Evolutionary conservation across 1,140 invertebrate species (phyloP), one percentile per base, ranked within the genome.

Genomic region (Magallana gigas): DNA sequence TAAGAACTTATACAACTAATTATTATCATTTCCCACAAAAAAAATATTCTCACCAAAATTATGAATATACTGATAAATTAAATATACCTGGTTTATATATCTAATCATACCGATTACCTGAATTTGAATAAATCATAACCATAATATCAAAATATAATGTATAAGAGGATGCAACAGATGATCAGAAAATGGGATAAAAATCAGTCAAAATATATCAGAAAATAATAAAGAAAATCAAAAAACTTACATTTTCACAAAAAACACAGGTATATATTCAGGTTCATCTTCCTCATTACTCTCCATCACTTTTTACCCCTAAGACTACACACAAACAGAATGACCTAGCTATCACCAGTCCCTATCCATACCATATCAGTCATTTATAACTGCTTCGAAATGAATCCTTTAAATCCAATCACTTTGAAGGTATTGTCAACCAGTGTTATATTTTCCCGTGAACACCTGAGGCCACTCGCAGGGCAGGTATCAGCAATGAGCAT

Each of bases 221-320:
- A 48, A 48, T 48, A 23, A 23, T 5, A 48, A 48, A 48, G 2
- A 48, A 48, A 48, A 48, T 2, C 36, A 48, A 62, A 5, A 76
- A 76, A 76, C 68, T 76, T 29, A 76, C 68, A 76, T 76, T 76
- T 76, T 76, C 23, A 76, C 68, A 76, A 76, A 76, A 76, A 76
- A 76, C 23, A 76, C 68, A 36, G 68, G 68, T 76, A 76, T 8
- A 36, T 36, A 76, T 76, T 76, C 68, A 23, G 23, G 23, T 9
- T 76, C 68, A 8, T 76, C 23, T 23, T 23, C 68, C 23, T 76
- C 23, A 2, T 9, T 23, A 23, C n/a, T 11, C 5, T 76, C 68
- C 68, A 76, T 76, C 68, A 48, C 23, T 76, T 76, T 29, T 3
- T 11, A 12, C 23, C 9, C 2, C 23, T 29, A 8, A 12, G 12